These are phyloP conservation scores for Hydrotaea diabolus DNA, from an alignment of 2,888 invertebrate species.

Conservation along the genomic window DNA sequence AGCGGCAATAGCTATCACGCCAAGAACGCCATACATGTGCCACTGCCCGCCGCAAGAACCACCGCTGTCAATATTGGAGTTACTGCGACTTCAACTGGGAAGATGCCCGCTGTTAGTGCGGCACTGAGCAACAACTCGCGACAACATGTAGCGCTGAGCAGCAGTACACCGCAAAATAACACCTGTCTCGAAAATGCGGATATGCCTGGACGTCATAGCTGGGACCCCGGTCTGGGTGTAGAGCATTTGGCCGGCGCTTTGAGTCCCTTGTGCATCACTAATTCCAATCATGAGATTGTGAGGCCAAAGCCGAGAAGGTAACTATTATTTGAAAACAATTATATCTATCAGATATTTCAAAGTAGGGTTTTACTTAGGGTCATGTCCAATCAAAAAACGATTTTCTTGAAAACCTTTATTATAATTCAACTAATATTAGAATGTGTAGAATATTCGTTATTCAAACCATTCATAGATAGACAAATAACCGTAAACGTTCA, in stretches of 20 bases:
- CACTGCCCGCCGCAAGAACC: slow-evolving; percentile 69
- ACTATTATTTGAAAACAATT: too few relatives aligned
- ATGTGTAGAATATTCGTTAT: too few relatives aligned
- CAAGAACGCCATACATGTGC: slow-evolving; percentile 62
- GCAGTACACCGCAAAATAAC: slow-evolving; percentile 35
- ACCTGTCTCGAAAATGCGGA: slow-evolving; percentile 53
- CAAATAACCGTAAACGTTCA: too few relatives aligned
- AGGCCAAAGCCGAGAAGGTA: slow-evolving; percentile 93
- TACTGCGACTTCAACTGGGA: slow-evolving; percentile 35
- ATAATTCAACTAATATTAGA: too few relatives aligned
- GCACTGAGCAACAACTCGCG: slow-evolving; percentile 46
- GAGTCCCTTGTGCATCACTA: slow-evolving; percentile 85
- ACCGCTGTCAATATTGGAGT: slow-evolving; percentile 54
- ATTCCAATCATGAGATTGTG: slow-evolving; percentile 91
- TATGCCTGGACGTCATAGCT: slow-evolving; percentile 79
- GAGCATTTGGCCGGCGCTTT: slow-evolving; percentile 84
- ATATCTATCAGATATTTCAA: too few relatives aligned
- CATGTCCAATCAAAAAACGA: too few relatives aligned
- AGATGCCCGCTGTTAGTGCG: slow-evolving; percentile 23
- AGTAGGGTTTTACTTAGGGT: too few relatives aligned
- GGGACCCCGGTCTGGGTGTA: slow-evolving; percentile 82
- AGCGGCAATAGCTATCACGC: slow-evolving; percentile 51
- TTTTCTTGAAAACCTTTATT: too few relatives aligned
- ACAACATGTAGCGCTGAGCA: slow-evolving; percentile 15
- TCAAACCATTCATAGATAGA: too few relatives aligned